Evolutionary conservation across 2,888 invertebrate species (phyloP), one percentile per base, ranked within the genome.

Genomic region (Ecdyonurus torrentis): DNA sequence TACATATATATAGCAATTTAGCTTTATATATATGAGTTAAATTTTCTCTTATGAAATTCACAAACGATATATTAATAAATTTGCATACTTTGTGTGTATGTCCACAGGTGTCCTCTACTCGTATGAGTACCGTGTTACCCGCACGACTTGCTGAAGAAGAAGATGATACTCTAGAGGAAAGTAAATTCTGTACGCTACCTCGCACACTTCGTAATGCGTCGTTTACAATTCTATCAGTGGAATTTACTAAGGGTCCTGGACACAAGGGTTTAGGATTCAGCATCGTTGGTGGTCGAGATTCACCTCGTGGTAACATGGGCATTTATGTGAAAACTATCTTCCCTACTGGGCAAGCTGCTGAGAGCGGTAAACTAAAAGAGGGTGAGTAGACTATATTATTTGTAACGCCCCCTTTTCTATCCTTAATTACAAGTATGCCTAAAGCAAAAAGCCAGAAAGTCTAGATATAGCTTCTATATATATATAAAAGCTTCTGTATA

Each of bases 261-360:
- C 85, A 85, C 66, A 91, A 91, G 74, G 89, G 89, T 37, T 81
- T 92, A 23, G 92, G 92, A 20, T 92, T 92, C 76, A 91, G 91
- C 68, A 89, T 92, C 68, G 91, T 92, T 22, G 93, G 92, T 18
- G 92, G 92, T 1, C 82, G 83, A 62, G 92, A 92, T 72, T 90
- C 90, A 18, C 88, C 90, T 1, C 84, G 86, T 67, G 91, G 91
- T 1, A 86, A 84, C 69, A 89, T 91, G 83, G 91, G 91, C 58
- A 90, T 93, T 69, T 91, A 87, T 73, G 89, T 93, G 22, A 89
- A 91, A 74, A 89, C 90, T 23, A 86, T 93, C 66, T 89, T 91
- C 72, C 85, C 87, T 64, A 84, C 86, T 69, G 92, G 93, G 2
- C 88, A 91, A 73, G 90, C 91, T 15, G 87, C 89, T 25, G 90